Evolutionary conservation across 2,888 invertebrate species (phyloP).

Genomic region (Lochmaea crataegi): DNA sequence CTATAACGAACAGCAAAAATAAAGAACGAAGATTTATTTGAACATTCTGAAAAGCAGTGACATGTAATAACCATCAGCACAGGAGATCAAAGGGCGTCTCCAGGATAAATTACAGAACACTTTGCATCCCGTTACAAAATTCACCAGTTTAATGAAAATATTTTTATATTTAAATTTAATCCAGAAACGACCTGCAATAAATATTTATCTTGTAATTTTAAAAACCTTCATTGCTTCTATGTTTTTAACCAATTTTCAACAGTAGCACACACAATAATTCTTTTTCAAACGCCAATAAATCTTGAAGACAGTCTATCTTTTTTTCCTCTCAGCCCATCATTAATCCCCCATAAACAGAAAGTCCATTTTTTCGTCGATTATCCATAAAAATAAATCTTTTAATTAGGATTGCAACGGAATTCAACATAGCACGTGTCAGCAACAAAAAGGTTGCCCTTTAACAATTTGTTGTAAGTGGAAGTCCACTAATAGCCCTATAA

Average conservation of each 20-base stretch:
- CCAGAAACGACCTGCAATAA: background rate
- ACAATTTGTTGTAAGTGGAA: constrained; percentile 42
- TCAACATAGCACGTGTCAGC: constrained; percentile 35
- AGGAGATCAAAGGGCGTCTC: constrained; percentile 16
- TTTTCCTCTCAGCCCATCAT: background rate
- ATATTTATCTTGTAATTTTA: background rate
- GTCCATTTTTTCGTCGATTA: too few species aligned
- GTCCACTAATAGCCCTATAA: constrained; percentile 40
- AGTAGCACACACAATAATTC: too few species aligned
- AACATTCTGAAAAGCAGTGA: constrained; percentile 14
- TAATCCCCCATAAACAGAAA: background rate
- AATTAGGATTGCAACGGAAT: constrained; percentile 22
- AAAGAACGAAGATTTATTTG: constrained; percentile 3
- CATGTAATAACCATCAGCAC: constrained; percentile 2
- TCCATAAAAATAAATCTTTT: constrained; percentile 25
- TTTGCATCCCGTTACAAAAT: constrained; percentile 1
- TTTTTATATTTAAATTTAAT: constrained; percentile 16
- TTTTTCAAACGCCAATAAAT: too few species aligned
- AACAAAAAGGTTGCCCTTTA: constrained; percentile 37
- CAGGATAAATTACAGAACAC: constrained; percentile 17
- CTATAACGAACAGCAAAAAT: background rate
- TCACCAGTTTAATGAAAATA: constrained; percentile 14
- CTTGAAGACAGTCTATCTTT: too few species aligned
- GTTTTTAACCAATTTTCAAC: too few species aligned
- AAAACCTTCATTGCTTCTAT: background rate